Evolutionary conservation across 2,113 vertebrate species (phyloP), one percentile per base, ranked within the genome.

Genomic region (Sturnira hondurensis): DNA sequence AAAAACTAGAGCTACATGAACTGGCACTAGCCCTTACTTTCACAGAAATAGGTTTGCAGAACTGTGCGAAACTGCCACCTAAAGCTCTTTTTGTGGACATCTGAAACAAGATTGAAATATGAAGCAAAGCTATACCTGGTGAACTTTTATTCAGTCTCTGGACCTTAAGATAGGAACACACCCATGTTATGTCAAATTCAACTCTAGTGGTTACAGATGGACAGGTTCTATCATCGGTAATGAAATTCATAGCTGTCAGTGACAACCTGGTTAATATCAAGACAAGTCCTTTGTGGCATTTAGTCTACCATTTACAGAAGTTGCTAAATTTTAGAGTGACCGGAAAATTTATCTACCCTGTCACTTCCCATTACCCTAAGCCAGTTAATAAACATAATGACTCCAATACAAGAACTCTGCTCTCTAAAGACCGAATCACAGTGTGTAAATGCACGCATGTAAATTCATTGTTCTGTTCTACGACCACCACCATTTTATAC

Each of bases 1-100:
- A 41, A 68, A 93, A 89, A 78, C 36, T 50, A 83, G 24, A 94
- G 76, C 52, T 89, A 31, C 22, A 14, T 43, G 11, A 86, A 71
- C n/a, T 15, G 80, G 24, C 76, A 88, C 28, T 82, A 58, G 24
- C 20, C 74, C 65, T 89, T 87, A 61, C 89, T 92, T 45, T 67
- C 20, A 86, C 65, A 96, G 71, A 89, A 95, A 94, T 10, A 89
- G 50, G 56, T 94, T 88, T 81, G 56, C 50, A 91, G 54, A 58
- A n/a, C 38, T 89, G n/a, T 38, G 73, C 24, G 4, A 94, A 85
- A 63, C 73, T 91, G 24, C 54, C 50, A 47, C 85, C 73, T 80
- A 19, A 11, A 92, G 76, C 41, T 81, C 56, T 94, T 88, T 67
- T 26, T 91, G 76, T 28, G 26, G 52, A 52, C 14, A 73, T 45